Conservation (phyloP, 2,797 vertebrate genomes). For the Distichodus sexfasciatus region DNA sequence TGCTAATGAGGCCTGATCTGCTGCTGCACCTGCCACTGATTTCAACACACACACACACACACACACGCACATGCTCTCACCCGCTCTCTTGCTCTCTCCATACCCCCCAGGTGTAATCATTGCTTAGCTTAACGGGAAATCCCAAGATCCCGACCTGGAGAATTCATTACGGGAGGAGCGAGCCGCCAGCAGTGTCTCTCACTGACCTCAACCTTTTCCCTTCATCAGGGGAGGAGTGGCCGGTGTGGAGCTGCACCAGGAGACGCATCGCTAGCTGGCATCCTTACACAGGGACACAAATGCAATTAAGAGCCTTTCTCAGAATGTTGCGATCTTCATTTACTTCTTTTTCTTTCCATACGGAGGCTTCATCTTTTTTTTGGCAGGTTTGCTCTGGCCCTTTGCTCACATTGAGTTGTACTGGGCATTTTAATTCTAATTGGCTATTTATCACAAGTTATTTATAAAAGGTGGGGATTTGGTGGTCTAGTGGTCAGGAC, state of each 20-base stretch:
- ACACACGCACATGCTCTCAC: slow-evolving; percentile 36
- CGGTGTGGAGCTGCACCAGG: not conserved
- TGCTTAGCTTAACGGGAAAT: slow-evolving; percentile 73
- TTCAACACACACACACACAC: slow-evolving; percentile 64
- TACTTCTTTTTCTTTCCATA: no score
- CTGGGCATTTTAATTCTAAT: no score
- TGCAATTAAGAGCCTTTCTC: no score
- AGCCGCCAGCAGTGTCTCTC: slow-evolving; percentile 59
- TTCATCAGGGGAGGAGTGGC: not conserved
- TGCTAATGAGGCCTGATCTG: slow-evolving; percentile 97
- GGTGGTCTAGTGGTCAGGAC: no score
- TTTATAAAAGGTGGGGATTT: no score
- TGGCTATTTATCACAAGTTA: no score
- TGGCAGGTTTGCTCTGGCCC: no score
- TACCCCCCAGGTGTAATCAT: slow-evolving; percentile 79
- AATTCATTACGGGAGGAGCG: slow-evolving; percentile 77
- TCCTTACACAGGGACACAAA: no score
- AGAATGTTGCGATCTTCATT: no score
- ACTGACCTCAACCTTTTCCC: slow-evolving; percentile 32
- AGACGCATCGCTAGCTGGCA: no score
- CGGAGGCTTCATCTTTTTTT: no score
- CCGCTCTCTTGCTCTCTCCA: slow-evolving; percentile 50
- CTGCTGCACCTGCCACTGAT: slow-evolving; percentile 94
- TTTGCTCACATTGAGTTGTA: no score
- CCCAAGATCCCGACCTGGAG: slow-evolving; percentile 74